Percentiles rank a stretch among this genome's conserved stretches.
phyloP scores from a whole-genome alignment of 1,140 invertebrate species.

The Homarus americanus region DNA sequence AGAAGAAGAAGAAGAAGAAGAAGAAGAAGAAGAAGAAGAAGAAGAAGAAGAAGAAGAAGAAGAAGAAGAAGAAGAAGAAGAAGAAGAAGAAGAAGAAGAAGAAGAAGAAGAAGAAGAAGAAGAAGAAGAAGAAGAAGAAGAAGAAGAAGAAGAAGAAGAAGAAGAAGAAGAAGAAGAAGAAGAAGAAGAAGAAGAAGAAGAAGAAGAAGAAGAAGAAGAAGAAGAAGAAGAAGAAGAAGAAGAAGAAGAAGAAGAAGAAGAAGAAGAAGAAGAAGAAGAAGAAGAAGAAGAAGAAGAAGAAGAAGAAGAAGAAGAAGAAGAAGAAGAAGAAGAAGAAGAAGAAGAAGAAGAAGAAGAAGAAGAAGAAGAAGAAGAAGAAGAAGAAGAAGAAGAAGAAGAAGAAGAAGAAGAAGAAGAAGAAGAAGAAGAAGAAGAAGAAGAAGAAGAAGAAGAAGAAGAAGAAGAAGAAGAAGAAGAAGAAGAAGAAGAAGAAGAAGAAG shows the following conservation, averaged over 20 bases:
- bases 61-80: neutral
- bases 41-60: neutral
- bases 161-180: neutral
- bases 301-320: conserved; percentile 10
- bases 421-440: too few relatives aligned
- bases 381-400: too few relatives aligned
- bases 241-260: neutral
- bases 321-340: conserved; percentile 3
- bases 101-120: neutral
- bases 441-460: too few relatives aligned
- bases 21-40: neutral
- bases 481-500: conserved; percentile 1
- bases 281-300: conserved; percentile 10
- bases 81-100: too few relatives aligned
- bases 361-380: conserved; percentile 11
- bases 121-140: neutral
- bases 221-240: neutral
- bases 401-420: conserved; percentile 10
- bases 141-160: conserved; percentile 3
- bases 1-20: too few relatives aligned
- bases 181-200: neutral
- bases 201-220: neutral
- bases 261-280: too few relatives aligned
- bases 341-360: conserved; percentile 10
- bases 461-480: neutral